phyloP scores from a whole-genome alignment of 2,888 invertebrate genomes.

The Monoplex corrugatus region DNA sequence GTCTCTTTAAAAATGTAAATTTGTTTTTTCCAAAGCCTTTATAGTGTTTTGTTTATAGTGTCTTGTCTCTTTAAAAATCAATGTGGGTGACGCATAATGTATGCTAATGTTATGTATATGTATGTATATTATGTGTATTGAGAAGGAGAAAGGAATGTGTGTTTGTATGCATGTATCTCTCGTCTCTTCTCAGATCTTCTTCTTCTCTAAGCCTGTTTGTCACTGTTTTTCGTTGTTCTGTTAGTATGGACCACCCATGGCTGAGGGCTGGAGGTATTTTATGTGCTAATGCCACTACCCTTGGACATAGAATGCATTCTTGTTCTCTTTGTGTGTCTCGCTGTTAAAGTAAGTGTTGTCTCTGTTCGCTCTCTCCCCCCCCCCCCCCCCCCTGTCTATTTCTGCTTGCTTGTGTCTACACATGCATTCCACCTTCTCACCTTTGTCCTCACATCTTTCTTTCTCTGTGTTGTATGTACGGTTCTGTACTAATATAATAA shows the following conservation, averaged over 20 bases:
- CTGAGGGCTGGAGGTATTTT: too few species aligned
- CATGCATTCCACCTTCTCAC: too few species aligned
- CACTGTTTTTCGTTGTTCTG: neutral
- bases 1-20: neutral
- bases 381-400: neutral
- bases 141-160: neutral
- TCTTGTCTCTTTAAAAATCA: neutral
- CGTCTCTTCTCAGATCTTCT: neutral
- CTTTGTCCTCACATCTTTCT: too few species aligned
- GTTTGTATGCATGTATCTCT: neutral
- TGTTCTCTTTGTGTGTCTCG: too few species aligned
- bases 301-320: too few species aligned
- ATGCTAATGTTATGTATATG: neutral
- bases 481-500: too few species aligned
- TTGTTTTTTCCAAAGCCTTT: too few species aligned
- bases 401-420: neutral
- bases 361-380: too few species aligned
- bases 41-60: neutral
- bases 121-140: neutral
- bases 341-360: too few species aligned
- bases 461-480: too few species aligned
- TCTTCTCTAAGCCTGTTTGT: neutral
- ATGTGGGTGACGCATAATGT: neutral
- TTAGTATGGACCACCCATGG: too few species aligned
- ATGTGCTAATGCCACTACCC: too few species aligned